Conservation (phyloP, 1,140 invertebrate genomes). For the Drosophila pallidifrons region DNA sequence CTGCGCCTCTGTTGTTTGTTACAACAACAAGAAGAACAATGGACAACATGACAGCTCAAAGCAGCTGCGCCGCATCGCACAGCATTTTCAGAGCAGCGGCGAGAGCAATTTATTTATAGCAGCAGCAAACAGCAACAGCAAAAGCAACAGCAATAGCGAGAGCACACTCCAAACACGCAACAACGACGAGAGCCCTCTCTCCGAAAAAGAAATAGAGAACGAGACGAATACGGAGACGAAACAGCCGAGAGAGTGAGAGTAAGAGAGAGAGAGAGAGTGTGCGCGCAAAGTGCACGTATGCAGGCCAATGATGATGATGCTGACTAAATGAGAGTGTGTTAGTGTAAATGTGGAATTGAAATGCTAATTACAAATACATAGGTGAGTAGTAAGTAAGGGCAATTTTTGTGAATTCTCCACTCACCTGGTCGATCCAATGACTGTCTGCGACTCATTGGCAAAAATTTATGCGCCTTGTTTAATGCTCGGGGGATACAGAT, state of each 20-base stretch:
- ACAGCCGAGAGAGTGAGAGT: conserved; percentile 25
- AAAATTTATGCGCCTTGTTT: conserved; percentile 74
- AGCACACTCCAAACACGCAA: conserved; percentile 17
- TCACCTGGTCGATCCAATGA: conserved; percentile 85
- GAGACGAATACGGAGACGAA: conserved; percentile 23
- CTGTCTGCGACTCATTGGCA: conserved; percentile 85
- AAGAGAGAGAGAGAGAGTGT: conserved; percentile 64
- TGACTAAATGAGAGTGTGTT: conserved; percentile 35
- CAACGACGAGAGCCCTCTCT: conserved; percentile 47
- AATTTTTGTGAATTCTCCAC: conserved; percentile 36
- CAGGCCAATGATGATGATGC: conserved; percentile 58
- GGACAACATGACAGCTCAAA: conserved; percentile 57
- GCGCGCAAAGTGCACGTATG: conserved; percentile 74
- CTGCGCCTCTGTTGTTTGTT: conserved; percentile 58
- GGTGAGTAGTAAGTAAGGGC: conserved; percentile 29
- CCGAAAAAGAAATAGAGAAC: conserved; percentile 17
- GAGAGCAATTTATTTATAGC: conserved; percentile 56
- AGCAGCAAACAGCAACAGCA: conserved; percentile 36
- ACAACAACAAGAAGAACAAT: conserved; percentile 45
- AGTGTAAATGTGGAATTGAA: conserved; percentile 41
- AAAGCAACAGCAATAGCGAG: conserved; percentile 30
- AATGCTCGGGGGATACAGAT: conserved; percentile 62
- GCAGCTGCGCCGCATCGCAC: conserved; percentile 74
- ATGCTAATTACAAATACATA: conserved; percentile 54
- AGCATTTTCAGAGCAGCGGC: conserved; percentile 61